phyloP scores from a whole-genome alignment of 2,888 invertebrate genomes.

The Drosophila histrio region DNA sequence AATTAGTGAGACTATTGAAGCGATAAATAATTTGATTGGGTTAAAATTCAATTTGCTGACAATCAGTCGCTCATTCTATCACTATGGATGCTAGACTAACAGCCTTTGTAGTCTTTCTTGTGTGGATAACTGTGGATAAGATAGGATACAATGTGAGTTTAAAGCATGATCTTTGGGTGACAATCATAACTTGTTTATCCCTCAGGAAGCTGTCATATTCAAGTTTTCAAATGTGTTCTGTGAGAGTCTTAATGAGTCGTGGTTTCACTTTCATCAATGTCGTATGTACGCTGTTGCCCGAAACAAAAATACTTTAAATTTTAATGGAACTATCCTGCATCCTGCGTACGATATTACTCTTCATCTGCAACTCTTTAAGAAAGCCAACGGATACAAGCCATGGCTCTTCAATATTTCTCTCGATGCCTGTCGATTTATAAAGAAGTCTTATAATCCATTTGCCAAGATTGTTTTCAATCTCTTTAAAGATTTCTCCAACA shows the following conservation, averaged over 20 bases:
- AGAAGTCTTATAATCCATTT: conserved; percentile 19
- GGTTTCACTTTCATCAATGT: conserved; percentile 34
- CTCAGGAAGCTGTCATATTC: conserved; percentile 21
- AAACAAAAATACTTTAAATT: conserved; percentile 16
- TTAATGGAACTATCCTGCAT: conserved; percentile 17
- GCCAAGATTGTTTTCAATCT: background rate
- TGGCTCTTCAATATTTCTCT: conserved; percentile 14
- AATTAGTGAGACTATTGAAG: background rate
- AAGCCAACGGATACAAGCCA: conserved; percentile 45
- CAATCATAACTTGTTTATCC: background rate
- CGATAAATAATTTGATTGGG: background rate
- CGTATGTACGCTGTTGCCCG: conserved; percentile 35
- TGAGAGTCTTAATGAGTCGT: conserved; percentile 30
- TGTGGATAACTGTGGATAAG: background rate
- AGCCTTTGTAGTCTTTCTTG: background rate
- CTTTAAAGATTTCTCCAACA: conserved; percentile 4
- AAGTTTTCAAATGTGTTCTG: conserved; percentile 48
- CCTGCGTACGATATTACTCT: conserved; percentile 8
- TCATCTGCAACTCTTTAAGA: conserved; percentile 1
- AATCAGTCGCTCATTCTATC: background rate
- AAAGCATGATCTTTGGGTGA: no score
- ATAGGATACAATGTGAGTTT: background rate
- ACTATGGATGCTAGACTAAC: background rate
- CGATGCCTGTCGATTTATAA: conserved; percentile 31
- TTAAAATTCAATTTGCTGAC: background rate